Evolutionary conservation across 2,797 vertebrate genomes (phyloP), one percentile per base, ranked within the genome.

Genomic region (Ctenopoma kingsleyae): DNA sequence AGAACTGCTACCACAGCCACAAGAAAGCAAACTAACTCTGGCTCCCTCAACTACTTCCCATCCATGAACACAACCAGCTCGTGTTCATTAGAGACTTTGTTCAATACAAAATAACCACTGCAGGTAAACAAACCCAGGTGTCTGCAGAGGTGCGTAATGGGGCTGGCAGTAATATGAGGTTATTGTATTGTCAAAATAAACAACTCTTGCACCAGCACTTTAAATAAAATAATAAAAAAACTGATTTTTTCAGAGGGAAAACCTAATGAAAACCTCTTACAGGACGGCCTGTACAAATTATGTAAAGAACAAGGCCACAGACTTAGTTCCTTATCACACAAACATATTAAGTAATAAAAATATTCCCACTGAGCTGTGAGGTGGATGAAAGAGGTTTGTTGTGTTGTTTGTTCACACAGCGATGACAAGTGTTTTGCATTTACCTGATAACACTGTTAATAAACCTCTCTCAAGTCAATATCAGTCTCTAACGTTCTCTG

Each of bases 391-490:
- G 82, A 83, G 69, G 73, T 66, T 71, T 77, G 71, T 71, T 78
- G 71, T 67, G 83, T 32, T 84, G 78, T 85, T 91, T 81, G 84
- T 87, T 89, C 75, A 76, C 83, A 83, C 74, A 56, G 41, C 71
- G 50, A 75, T 86, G 80, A 87, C 71, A 79, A 85, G 81, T 93
- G 83, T 84, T 90, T 85, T 90, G 82, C 78, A 47, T 90, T 91
- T 90, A 91, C 87, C 85, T 89, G 91, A 91, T 93, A 93, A 89
- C 76, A 38, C 67, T n/a, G 64, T 81, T 92, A 89, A 89, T 91
- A 88, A 90, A 80, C 74, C 76, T 69, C 74, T 87, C 79, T 82
- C 62, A 82, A 85, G 80, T 86, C 79, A 50, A 58, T 58, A 71
- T 61, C 69, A 78, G 62, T 82, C 74, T 82, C 53, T 68, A 58